These are phyloP conservation scores for Paramisgurnus dabryanus DNA, from an alignment of 2,113 vertebrate genomes.

Conservation along the genomic window DNA sequence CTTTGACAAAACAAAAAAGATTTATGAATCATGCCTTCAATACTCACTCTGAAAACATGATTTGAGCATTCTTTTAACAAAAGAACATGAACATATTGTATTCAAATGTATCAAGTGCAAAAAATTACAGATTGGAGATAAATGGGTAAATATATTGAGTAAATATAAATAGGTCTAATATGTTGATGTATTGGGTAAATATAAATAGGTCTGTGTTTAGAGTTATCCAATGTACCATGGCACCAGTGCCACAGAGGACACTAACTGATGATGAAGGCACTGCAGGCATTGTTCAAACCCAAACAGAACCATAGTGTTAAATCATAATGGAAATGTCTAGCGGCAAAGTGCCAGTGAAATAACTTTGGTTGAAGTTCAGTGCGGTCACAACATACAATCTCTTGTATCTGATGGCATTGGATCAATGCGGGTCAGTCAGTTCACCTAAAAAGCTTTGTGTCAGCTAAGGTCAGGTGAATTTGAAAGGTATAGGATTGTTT, in stretches of 20 bases:
- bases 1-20: background rate
- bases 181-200: background rate
- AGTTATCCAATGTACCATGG: background rate
- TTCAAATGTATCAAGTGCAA: too few species aligned
- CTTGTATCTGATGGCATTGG: slow-evolving; percentile 15
- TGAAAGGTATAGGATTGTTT: too few species aligned
- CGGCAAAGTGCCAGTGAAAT: slow-evolving; percentile 36
- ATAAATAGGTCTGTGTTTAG: background rate
- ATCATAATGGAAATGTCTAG: slow-evolving; percentile 44
- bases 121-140: too few species aligned
- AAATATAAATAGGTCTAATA: background rate
- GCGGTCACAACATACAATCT: slow-evolving; percentile 26
- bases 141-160: too few species aligned
- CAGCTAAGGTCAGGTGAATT: too few species aligned
- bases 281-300: slow-evolving; percentile 39
- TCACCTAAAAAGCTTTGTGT: too few species aligned
- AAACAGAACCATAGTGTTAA: slow-evolving; percentile 23
- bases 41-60: background rate
- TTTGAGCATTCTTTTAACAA: background rate
- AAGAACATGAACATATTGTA: background rate
- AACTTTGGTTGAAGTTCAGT: slow-evolving; percentile 43
- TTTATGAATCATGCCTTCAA: background rate
- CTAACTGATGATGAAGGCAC: slow-evolving; percentile 43
- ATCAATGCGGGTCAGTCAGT: slow-evolving; percentile 27
- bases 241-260: slow-evolving; percentile 24